phyloP scores from a whole-genome alignment of 1,140 invertebrate species.

The Chelonus insularis region DNA sequence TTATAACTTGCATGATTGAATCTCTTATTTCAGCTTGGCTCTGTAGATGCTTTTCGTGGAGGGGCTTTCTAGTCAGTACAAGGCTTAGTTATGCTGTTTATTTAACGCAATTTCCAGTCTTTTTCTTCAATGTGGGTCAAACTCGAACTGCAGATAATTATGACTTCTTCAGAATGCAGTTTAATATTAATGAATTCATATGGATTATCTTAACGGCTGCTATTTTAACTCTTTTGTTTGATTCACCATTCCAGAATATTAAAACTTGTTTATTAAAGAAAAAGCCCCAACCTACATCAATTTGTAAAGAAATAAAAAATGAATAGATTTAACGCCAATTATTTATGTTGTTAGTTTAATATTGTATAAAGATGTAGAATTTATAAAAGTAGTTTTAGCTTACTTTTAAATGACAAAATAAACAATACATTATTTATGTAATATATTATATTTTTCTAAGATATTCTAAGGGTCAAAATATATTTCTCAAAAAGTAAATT shows the following conservation, averaged over 20 bases:
- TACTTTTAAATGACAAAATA: too few species aligned
- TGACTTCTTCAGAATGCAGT: slow-evolving; percentile 60
- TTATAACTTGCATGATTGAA: not conserved
- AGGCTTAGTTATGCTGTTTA: slow-evolving; percentile 70
- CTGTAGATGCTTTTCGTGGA: slow-evolving; percentile 62
- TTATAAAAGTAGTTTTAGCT: too few species aligned
- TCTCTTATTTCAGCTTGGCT: slow-evolving; percentile 55
- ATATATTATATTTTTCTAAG: too few species aligned
- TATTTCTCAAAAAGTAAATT: too few species aligned
- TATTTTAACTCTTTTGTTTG: slow-evolving; percentile 67
- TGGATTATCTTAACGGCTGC: slow-evolving; percentile 64
- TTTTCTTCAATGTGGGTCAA: slow-evolving; percentile 68
- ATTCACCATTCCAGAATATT: slow-evolving; percentile 70
- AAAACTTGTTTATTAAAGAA: slow-evolving; percentile 59
- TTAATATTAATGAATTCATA: slow-evolving; percentile 63
- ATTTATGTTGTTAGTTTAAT: not conserved
- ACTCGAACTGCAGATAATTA: slow-evolving; percentile 61
- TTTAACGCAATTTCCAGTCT: slow-evolving; percentile 70
- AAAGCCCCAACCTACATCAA: not conserved
- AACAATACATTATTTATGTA: too few species aligned
- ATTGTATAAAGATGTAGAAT: too few species aligned
- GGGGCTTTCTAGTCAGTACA: slow-evolving; percentile 66
- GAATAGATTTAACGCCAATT: not conserved
- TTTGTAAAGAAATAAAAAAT: slow-evolving; percentile 38
- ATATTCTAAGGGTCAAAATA: too few species aligned